Evolutionary conservation across 2,797 vertebrate genomes (phyloP), one percentile per base, ranked within the genome.

Genomic region (Takifugu ocellatus): DNA sequence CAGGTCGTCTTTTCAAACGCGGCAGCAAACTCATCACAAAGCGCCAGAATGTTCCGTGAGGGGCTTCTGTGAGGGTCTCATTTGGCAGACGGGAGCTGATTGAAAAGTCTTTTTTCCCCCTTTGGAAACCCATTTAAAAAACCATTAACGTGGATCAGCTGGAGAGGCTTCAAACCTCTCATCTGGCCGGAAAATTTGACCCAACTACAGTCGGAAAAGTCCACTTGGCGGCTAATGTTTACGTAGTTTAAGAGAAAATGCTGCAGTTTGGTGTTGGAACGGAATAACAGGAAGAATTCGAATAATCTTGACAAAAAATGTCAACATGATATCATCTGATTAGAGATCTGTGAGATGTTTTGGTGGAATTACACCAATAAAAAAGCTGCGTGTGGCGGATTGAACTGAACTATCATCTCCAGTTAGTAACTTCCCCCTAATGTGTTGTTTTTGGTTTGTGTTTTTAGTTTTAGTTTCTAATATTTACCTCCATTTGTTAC

Each of bases 51-150:
- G 63, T 63, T 61, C 79, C 72, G 72, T 55, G 25, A 56, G 69
- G 68, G 66, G 47, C 57, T 71, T 85, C 72, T 68, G 63, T 78
- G 70, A 49, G 64, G 52, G 53, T 57, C 59, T 77, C 73, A 56
- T 75, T 83, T 75, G 66, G 72, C 60, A 79, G 74, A 21, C 75
- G 61, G 2, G 47, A 52, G 51, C 26, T 79, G 82, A 84, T 83
- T 85, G 77, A 85, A 86, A 81, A 76, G 75, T 77, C 63, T 62
- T 70, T 67, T 81, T 62, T 81, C 74, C 33, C 72, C 75, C 70
- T 81, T 51, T 53, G 27, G 31, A 69, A 56, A 68, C 42, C 56
- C 61, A 59, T 62, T 46, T 36, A 11, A 36, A 59, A 36, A 12
- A 46, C 49, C 59, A 65, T 57, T 31, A 31, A 56, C 59, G 55